Conservation (phyloP, 2,888 invertebrate genomes). For the Scaptomyza flava region DNA sequence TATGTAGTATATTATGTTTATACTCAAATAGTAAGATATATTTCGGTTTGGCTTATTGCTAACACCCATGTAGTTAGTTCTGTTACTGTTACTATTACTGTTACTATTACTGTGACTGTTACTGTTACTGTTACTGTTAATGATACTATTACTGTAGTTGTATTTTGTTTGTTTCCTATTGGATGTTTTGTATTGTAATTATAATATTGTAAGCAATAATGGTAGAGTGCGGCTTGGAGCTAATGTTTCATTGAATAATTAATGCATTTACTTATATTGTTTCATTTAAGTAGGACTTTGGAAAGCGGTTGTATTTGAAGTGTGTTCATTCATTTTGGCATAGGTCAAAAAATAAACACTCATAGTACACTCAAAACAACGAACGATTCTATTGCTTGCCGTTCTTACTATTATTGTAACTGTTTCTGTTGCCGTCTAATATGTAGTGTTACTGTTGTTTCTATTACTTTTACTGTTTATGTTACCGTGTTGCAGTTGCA, state of each 20-base stretch:
- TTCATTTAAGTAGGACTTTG: slow-evolving; percentile 43
- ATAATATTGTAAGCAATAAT: slow-evolving; percentile 71
- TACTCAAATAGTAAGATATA: slow-evolving; percentile 26
- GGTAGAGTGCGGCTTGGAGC: slow-evolving; percentile 73
- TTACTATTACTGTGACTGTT: slow-evolving; percentile 56
- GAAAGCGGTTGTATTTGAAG: slow-evolving; percentile 23
- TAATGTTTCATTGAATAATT: slow-evolving; percentile 78
- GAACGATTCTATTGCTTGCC: slow-evolving; percentile 24
- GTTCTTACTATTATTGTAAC: not conserved
- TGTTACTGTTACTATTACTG: slow-evolving; percentile 55
- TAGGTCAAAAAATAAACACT: too few relatives aligned
- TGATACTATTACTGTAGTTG: slow-evolving; percentile 57
- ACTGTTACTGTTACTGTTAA: slow-evolving; percentile 63
- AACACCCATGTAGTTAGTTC: slow-evolving; percentile 35
- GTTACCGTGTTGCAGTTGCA: slow-evolving; percentile 16
- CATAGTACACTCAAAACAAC: slow-evolving; percentile 21
- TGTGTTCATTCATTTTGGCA: too few relatives aligned
- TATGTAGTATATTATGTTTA: slow-evolving; percentile 30
- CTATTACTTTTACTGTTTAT: slow-evolving; percentile 21
- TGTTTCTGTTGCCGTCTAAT: slow-evolving; percentile 11
- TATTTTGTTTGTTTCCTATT: slow-evolving; percentile 12
- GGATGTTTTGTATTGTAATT: slow-evolving; percentile 36
- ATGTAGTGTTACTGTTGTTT: slow-evolving; percentile 1
- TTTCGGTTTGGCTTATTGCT: slow-evolving; percentile 33
- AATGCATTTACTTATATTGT: slow-evolving; percentile 37